Conservation (phyloP, 2,797 vertebrate species). For the Poeciliopsis gracilis region DNA sequence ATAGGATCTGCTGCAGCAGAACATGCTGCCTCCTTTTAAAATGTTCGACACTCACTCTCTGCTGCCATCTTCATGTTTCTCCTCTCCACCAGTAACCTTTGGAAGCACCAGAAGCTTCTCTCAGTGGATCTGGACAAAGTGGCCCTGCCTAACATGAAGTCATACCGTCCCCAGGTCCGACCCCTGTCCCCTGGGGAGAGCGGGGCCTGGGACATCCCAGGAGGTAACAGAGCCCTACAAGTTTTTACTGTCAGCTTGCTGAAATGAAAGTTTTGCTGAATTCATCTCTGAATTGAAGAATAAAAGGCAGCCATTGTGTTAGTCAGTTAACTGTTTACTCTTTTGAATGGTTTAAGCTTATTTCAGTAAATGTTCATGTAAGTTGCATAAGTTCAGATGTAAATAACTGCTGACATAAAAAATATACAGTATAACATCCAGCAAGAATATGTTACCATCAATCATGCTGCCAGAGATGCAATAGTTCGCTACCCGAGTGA, state of each 20-base stretch:
- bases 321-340: background rate
- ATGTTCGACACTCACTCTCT: background rate
- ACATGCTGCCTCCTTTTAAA: background rate
- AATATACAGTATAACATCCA: background rate
- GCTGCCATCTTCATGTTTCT: background rate
- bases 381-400: background rate
- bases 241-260: background rate
- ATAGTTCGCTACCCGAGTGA: background rate
- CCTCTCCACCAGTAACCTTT: slow-evolving; percentile 87
- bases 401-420: background rate
- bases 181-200: slow-evolving; percentile 97
- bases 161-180: slow-evolving; percentile 94
- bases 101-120: slow-evolving; percentile 98
- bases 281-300: background rate
- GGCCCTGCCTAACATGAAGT: slow-evolving; percentile 89
- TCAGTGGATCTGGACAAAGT: slow-evolving; percentile 97
- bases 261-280: no score
- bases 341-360: background rate
- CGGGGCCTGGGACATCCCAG: slow-evolving; percentile 97
- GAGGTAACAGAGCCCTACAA: slow-evolving; percentile 81
- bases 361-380: background rate
- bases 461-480: background rate
- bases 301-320: background rate
- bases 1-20: background rate
- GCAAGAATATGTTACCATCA: background rate